Evolutionary conservation across 2,888 invertebrate species (phyloP).

Genomic region (Tachina fera): DNA sequence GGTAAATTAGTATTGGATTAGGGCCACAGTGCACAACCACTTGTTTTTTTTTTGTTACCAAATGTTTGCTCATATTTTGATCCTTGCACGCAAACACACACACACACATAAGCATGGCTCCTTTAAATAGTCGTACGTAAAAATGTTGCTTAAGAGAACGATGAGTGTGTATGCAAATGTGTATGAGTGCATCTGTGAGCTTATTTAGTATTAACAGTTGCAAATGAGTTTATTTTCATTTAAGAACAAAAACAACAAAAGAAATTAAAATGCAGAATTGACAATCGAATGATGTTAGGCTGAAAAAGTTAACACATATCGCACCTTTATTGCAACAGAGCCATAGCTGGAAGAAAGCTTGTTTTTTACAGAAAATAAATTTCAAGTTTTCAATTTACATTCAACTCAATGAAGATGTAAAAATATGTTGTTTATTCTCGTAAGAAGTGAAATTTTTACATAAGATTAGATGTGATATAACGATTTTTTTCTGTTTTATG

Average conservation of each 20-base stretch:
- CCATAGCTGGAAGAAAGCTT: no score
- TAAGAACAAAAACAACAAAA: constrained; percentile 47
- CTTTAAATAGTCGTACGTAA: constrained; percentile 49
- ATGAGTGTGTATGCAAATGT: neutral
- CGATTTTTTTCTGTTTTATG: no score
- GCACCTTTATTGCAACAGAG: neutral
- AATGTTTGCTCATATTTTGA: constrained; percentile 64
- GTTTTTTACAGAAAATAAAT: no score
- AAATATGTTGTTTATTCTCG: no score
- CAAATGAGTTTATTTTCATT: constrained; percentile 60
- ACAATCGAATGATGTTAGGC: constrained; percentile 60
- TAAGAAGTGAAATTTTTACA: no score
- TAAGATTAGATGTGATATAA: no score
- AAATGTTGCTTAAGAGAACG: constrained; percentile 44
- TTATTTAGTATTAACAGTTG: constrained; percentile 70
- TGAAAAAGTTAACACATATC: constrained; percentile 1
- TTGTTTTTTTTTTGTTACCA: constrained; percentile 28
- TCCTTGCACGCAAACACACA: neutral
- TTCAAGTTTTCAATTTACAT: no score
- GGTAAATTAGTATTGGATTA: neutral
- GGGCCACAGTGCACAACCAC: constrained; percentile 21
- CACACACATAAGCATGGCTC: neutral
- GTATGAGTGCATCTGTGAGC: constrained; percentile 27
- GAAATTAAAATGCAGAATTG: constrained; percentile 54
- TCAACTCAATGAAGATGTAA: no score